phyloP scores from a whole-genome alignment of 2,113 vertebrate genomes.

The Psittacus erithacus region DNA sequence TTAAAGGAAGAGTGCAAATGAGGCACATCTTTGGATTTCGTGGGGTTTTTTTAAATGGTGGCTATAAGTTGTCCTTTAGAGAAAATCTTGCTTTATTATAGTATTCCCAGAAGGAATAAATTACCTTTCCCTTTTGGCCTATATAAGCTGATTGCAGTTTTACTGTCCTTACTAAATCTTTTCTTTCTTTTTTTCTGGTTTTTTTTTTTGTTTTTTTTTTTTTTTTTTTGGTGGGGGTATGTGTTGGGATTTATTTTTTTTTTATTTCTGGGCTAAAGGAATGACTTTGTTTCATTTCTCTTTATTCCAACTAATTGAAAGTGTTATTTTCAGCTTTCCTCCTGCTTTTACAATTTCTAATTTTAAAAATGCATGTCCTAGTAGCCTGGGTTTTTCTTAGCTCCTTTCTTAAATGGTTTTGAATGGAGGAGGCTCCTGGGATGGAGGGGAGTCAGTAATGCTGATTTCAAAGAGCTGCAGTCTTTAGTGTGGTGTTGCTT shows the following conservation, averaged over 20 bases:
- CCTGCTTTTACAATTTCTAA: slow-evolving; percentile 4
- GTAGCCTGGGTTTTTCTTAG: not conserved
- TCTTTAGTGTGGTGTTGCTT: slow-evolving; percentile 76
- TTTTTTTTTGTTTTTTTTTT: not conserved
- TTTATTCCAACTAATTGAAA: not conserved
- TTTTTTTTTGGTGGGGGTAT: not conserved
- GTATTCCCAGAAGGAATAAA: not conserved
- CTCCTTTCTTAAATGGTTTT: slow-evolving; percentile 46
- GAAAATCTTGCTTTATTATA: not conserved
- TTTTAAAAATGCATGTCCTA: slow-evolving; percentile 36
- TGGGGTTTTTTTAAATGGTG: rapidly evolving
- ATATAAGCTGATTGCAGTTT: not conserved
- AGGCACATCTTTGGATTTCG: not conserved
- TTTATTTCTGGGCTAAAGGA: not conserved
- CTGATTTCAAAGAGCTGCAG: slow-evolving; percentile 75
- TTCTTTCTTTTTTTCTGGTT: not conserved
- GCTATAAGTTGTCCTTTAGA: not conserved
- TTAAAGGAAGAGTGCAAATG: not conserved
- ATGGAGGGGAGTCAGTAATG: slow-evolving; percentile 70
- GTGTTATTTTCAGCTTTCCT: slow-evolving; percentile 21
- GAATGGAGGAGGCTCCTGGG: slow-evolving; percentile 59
- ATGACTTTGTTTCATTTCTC: not conserved
- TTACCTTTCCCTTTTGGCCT: not conserved
- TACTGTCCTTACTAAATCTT: not conserved
- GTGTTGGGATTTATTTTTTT: not conserved